Evolutionary conservation across 2,797 vertebrate species (phyloP).

Genomic region (Onychomys leucogaster): DNA sequence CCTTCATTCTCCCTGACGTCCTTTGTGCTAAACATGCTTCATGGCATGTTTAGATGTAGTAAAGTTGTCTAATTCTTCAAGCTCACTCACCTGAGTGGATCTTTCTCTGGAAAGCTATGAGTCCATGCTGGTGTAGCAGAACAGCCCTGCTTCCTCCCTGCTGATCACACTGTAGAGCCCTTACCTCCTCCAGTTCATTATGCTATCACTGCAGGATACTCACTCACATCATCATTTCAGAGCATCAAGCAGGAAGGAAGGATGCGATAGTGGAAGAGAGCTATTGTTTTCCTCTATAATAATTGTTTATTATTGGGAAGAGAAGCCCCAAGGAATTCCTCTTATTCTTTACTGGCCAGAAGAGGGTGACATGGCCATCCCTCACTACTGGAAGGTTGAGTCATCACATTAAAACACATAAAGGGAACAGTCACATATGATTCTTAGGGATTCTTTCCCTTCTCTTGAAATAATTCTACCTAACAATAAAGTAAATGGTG

Average conservation of each 20-base stretch:
- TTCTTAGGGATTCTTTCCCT: background rate
- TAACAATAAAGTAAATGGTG: background rate
- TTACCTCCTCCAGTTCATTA: background rate
- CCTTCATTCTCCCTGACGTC: background rate
- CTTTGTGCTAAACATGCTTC: no score
- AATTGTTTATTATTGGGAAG: background rate
- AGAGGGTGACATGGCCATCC: background rate
- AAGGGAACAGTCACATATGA: background rate
- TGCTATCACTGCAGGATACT: background rate
- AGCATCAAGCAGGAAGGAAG: background rate
- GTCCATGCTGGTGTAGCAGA: background rate
- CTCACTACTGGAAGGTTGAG: background rate
- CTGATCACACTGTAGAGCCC: no score
- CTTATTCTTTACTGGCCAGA: background rate
- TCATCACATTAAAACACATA: background rate
- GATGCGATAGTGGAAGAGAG: background rate
- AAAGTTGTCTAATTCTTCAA: background rate
- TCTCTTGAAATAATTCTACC: constrained; percentile 35
- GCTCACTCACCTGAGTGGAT: background rate
- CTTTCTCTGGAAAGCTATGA: background rate
- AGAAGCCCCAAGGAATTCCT: background rate
- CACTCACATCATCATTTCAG: background rate
- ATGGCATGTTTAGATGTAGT: background rate
- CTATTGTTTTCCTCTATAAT: background rate
- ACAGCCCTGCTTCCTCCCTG: background rate